These are phyloP conservation scores for Chrysogorgia sp. DNA, from an alignment of 92 coral and sea anemone species.

Conservation along the genomic window DNA sequence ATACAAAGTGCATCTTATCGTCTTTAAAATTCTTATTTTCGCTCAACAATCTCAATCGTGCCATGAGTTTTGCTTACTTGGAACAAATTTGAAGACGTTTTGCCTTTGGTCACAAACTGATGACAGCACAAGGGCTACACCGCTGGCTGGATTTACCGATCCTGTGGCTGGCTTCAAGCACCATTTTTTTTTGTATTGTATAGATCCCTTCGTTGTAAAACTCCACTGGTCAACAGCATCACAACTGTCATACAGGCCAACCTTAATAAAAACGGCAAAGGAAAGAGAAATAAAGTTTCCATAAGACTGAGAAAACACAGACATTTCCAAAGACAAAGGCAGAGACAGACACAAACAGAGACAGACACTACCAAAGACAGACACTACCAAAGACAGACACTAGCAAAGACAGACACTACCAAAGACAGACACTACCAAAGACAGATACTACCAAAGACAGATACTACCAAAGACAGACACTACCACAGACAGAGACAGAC, in stretches of 20 bases:
- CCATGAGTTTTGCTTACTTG: conserved; percentile 71
- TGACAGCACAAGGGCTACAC: conserved; percentile 61
- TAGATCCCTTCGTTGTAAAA: conserved; percentile 72
- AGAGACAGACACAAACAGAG: neutral
- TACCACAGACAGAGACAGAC: no score
- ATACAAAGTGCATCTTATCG: no score
- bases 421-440: no score
- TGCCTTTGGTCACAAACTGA: conserved; percentile 69
- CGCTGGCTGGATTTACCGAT: conserved; percentile 60
- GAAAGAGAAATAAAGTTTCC: neutral
- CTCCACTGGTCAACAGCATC: conserved; percentile 68
- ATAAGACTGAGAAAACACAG: neutral
- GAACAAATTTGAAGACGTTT: conserved; percentile 79
- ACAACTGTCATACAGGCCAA: neutral
- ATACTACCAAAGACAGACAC: no score
- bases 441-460: no score
- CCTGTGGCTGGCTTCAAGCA: conserved; percentile 63
- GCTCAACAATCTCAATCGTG: neutral
- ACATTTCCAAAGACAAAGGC: neutral
- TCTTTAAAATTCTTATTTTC: neutral
- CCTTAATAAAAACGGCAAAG: neutral
- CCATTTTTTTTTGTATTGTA: conserved; percentile 63
- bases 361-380: no score
- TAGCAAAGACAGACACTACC: no score
- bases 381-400: no score